Conservation (phyloP, 1,140 invertebrate genomes). For the Leptinotarsa texana region DNA sequence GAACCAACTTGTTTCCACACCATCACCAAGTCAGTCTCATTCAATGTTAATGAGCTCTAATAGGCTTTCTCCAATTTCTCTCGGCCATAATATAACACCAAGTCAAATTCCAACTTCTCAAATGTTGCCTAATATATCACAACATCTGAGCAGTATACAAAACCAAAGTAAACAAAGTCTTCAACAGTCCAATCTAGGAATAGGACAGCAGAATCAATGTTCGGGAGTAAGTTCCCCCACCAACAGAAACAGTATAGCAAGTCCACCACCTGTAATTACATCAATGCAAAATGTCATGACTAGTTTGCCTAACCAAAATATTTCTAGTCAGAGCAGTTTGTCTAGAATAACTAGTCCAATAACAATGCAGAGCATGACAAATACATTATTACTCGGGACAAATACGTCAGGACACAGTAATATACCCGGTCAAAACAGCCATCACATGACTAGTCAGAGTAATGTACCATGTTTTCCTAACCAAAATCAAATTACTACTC, state of each 20-base stretch:
- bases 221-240: not conserved
- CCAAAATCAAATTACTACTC: not conserved
- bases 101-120: constrained; percentile 25
- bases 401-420: not conserved
- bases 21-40: constrained; percentile 39
- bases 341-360: not conserved
- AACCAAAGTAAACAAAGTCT: constrained; percentile 22
- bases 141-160: constrained; percentile 24
- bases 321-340: constrained; percentile 6
- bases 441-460: constrained; percentile 5
- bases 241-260: constrained; percentile 18
- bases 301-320: constrained; percentile 11
- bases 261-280: constrained; percentile 12
- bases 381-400: not conserved
- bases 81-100: not conserved
- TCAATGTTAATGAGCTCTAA: constrained; percentile 21
- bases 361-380: constrained; percentile 6
- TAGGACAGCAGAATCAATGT: constrained; percentile 18
- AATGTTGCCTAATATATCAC: constrained; percentile 25
- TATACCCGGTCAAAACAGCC: not conserved
- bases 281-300: constrained; percentile 5
- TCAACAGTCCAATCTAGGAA: not conserved
- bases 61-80: constrained; percentile 8
- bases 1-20: constrained; percentile 15
- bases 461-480: not conserved